A percentile compares a stretch with the other conserved stretches of the same genome.
These are phyloP conservation scores for Monodelphis domestica DNA, from an alignment of 2,797 vertebrate species.

Conservation along the genomic window DNA sequence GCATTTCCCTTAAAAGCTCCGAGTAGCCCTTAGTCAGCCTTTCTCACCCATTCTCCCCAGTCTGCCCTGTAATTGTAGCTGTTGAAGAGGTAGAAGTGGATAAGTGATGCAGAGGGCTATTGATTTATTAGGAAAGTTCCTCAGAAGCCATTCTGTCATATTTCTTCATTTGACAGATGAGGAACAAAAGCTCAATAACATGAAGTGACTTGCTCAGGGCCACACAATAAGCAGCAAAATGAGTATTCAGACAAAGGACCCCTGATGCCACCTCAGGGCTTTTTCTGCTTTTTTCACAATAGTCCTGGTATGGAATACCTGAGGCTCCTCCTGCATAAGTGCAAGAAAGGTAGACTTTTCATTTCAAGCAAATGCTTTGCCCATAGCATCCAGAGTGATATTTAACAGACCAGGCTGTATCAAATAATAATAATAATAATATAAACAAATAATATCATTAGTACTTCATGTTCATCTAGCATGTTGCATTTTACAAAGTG, in stretches of 20 bases:
- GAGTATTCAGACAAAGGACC: neutral
- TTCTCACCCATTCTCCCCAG: too few relatives aligned
- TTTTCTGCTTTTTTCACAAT: neutral
- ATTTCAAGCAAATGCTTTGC: neutral
- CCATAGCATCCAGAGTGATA: neutral
- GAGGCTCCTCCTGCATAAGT: neutral
- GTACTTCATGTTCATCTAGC: neutral
- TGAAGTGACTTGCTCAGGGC: neutral
- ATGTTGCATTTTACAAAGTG: neutral
- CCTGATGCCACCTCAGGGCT: neutral
- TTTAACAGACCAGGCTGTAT: neutral
- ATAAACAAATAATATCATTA: too few relatives aligned
- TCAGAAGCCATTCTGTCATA: neutral
- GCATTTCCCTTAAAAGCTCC: too few relatives aligned
- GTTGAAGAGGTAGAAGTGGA: neutral
- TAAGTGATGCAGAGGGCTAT: neutral
- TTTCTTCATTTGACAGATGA: neutral
- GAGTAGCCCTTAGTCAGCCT: too few relatives aligned
- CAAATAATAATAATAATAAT: neutral
- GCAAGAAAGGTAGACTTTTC: neutral
- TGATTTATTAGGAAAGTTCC: neutral
- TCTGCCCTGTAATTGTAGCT: too few relatives aligned
- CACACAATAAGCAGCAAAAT: neutral
- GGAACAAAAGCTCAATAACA: neutral
- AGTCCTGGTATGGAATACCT: too few relatives aligned